phyloP scores from a whole-genome alignment of 2,113 vertebrate genomes.

The Chamaea fasciata region DNA sequence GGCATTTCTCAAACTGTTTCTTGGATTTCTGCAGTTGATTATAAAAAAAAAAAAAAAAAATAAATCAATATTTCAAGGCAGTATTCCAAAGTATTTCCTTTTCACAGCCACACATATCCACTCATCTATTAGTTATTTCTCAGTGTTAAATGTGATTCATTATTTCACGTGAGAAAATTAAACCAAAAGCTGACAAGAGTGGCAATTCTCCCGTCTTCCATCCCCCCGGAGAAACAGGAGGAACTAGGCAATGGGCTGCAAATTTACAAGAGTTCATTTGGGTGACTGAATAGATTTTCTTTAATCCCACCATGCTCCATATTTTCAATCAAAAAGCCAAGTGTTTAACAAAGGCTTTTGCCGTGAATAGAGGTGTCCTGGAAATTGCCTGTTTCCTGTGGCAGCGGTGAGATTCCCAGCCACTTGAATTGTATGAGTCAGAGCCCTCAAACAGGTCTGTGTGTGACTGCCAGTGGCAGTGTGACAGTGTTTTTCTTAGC shows the following conservation, averaged over 20 bases:
- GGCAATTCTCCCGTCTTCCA: background rate
- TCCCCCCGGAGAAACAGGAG: background rate
- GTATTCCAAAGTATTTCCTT: background rate
- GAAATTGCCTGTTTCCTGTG: background rate
- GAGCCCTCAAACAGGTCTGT: background rate
- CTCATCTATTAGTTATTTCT: background rate
- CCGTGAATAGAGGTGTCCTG: background rate
- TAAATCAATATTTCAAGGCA: background rate
- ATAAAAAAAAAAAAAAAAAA: background rate
- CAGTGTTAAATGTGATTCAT: background rate
- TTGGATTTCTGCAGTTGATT: background rate
- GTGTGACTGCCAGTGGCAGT: background rate
- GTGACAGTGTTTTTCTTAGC: background rate
- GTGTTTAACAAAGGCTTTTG: constrained; percentile 7
- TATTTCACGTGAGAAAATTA: background rate
- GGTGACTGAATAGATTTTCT: background rate
- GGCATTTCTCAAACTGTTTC: background rate
- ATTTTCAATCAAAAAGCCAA: constrained; percentile 30
- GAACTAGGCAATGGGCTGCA: background rate
- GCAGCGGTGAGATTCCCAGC: background rate
- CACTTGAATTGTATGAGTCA: background rate
- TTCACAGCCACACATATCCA: background rate
- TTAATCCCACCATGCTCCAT: background rate
- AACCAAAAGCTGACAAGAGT: background rate
- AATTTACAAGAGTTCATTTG: background rate